These are phyloP conservation scores for Pollicipes pollicipes DNA, from an alignment of 1,140 invertebrate species.

Conservation along the genomic window DNA sequence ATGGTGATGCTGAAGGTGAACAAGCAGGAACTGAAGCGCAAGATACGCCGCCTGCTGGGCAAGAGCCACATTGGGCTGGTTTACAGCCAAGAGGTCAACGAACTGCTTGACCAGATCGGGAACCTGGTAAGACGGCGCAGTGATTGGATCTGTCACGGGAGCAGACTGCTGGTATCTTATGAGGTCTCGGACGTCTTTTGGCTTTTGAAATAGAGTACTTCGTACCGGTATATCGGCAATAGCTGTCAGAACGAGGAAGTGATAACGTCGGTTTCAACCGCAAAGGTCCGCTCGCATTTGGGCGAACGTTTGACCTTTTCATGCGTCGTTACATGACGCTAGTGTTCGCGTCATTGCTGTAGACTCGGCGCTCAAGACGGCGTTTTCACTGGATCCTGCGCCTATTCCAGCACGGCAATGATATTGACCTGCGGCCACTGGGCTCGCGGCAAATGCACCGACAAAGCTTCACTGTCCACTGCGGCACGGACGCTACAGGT, in stretches of 20 bases:
- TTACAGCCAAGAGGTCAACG: conserved; percentile 94
- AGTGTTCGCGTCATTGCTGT: too few relatives aligned
- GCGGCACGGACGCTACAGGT: conserved; percentile 71
- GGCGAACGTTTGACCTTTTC: too few relatives aligned
- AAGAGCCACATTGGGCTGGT: conserved; percentile 96
- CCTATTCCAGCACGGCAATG: conserved; percentile 63
- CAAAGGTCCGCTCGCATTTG: too few relatives aligned
- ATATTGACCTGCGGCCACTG: conserved; percentile 80
- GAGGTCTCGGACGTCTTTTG: conserved; percentile 9
- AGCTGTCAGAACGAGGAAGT: too few relatives aligned
- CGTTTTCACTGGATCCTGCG: too few relatives aligned
- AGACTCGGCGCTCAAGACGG: too few relatives aligned
- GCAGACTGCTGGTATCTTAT: conserved; percentile 11
- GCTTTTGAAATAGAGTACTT: conserved; percentile 9
- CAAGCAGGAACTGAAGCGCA: conserved; percentile 69
- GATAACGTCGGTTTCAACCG: too few relatives aligned
- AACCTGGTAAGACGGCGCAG: conserved; percentile 55
- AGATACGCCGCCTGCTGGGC: conserved; percentile 80
- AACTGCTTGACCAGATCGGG: conserved; percentile 83
- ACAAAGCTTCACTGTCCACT: conserved; percentile 94
- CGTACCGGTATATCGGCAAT: conserved; percentile 7
- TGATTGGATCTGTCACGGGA: conserved; percentile 3
- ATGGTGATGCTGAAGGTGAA: conserved; percentile 85
- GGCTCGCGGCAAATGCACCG: conserved; percentile 80
- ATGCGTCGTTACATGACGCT: too few relatives aligned